Evolutionary conservation across 2,888 invertebrate species (phyloP), one percentile per base, ranked within the genome.

Genomic region (Anticlea derivata): DNA sequence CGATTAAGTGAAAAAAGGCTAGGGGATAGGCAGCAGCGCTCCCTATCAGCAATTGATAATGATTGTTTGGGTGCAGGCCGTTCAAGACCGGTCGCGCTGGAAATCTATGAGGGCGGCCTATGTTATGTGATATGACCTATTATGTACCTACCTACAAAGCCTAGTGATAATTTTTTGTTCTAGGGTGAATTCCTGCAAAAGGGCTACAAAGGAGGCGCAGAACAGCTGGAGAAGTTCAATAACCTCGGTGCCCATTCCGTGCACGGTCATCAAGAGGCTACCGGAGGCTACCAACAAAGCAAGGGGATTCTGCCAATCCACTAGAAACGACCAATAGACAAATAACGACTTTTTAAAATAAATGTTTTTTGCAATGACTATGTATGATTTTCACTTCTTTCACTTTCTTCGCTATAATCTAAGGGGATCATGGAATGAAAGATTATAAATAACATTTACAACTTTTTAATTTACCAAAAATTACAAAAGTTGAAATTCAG

Each of bases 201-300:
- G 58, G 92, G 92, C 61, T 92, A 90, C 78, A 91, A 91, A 50
- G 93, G 92, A 7, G 92, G 89, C 24, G 91, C 92, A 1, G 91
- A 92, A 61, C 84, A 89, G 30, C 83, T 92, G 73, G 92, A 92
- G 61, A 90, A 91, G 54, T 92, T 92, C 73, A 93, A 92, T 68
- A 93, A 93, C 53, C 80, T 92, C 13, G 93, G 93, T 26, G 92
- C 92, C 31, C 93, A 93, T 43, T 92, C 93, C 0, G 76, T 93
- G 27, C 86, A 93, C 54, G 93, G 93, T 0, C 93, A 93, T 60
- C 93, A 93, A 56, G 93, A 93, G 55, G 91, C 92, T 24, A 92
- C 83, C 54, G 91, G 91, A 2, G 91, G 92, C 24, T 92, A 83
- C 71, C 87, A 90, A 50, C 92, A 93, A 62, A 92, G 90, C 67